These are phyloP conservation scores for Schizotus pectinicornis DNA, from an alignment of 2,888 invertebrate genomes.

Conservation along the genomic window DNA sequence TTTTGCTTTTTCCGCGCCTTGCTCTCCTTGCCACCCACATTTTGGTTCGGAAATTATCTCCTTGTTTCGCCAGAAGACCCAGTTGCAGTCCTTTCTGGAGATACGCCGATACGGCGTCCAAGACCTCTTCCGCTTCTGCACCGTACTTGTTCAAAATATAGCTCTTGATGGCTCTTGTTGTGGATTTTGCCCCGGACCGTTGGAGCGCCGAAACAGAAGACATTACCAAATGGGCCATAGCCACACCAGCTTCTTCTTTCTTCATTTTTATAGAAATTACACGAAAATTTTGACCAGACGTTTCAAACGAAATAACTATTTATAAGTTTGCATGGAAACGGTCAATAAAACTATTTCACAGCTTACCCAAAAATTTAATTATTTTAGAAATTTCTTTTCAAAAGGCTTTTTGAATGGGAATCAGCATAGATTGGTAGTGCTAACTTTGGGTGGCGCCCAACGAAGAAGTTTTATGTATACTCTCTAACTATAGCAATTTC, in stretches of 20 bases:
- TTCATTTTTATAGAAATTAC: constrained; percentile 4
- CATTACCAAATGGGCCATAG: constrained; percentile 14
- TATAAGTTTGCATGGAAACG: background rate
- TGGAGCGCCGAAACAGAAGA: constrained; percentile 29
- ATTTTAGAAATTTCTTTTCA: too few relatives aligned
- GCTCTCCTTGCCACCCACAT: constrained; percentile 31
- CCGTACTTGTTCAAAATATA: constrained; percentile 34
- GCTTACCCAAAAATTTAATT: background rate
- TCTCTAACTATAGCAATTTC: too few relatives aligned
- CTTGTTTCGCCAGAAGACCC: constrained; percentile 36
- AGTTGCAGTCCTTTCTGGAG: constrained; percentile 35
- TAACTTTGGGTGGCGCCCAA: too few relatives aligned
- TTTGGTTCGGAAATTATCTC: constrained; percentile 30
- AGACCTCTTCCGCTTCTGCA: constrained; percentile 19
- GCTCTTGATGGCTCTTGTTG: constrained; percentile 32
- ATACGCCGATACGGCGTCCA: constrained; percentile 32
- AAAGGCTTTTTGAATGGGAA: too few relatives aligned
- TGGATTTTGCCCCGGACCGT: constrained; percentile 29
- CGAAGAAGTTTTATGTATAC: too few relatives aligned
- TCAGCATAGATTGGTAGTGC: too few relatives aligned
- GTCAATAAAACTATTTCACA: background rate
- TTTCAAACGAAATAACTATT: background rate
- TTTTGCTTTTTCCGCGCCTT: constrained; percentile 23
- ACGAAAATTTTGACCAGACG: constrained; percentile 2
- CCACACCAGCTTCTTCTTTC: constrained; percentile 3